phyloP scores from a whole-genome alignment of 2,888 invertebrate genomes.

The Melinaea menophilus region DNA sequence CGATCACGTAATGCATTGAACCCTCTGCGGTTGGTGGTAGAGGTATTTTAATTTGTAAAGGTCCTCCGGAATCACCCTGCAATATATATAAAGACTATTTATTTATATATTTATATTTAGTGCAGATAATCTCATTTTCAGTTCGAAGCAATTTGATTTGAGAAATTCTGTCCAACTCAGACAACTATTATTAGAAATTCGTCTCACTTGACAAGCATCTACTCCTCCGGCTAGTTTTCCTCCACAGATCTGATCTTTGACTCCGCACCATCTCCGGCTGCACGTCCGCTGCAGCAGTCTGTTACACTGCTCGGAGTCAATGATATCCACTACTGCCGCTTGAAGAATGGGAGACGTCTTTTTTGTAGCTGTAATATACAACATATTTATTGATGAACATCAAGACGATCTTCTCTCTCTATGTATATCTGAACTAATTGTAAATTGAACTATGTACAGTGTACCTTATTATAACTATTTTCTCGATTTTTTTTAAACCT shows the following conservation, averaged over 20 bases:
- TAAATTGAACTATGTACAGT: too few relatives aligned
- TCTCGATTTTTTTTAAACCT: too few relatives aligned
- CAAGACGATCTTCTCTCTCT: too few relatives aligned
- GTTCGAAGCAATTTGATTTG: too few relatives aligned
- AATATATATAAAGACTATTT: not conserved
- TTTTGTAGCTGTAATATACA: constrained; percentile 13
- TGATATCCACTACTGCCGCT: constrained; percentile 37
- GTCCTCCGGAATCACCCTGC: constrained; percentile 86
- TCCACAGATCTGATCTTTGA: constrained; percentile 33
- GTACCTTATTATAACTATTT: too few relatives aligned
- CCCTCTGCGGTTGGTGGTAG: constrained; percentile 37
- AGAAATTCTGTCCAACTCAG: too few relatives aligned
- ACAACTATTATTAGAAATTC: too few relatives aligned
- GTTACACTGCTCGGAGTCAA: constrained; percentile 33
- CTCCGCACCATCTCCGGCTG: constrained; percentile 37
- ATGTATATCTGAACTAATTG: too few relatives aligned
- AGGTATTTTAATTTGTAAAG: constrained; percentile 68
- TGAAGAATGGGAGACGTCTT: constrained; percentile 30
- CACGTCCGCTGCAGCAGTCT: constrained; percentile 29
- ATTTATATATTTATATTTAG: too few relatives aligned
- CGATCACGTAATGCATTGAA: constrained; percentile 51
- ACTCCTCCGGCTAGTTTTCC: constrained; percentile 35
- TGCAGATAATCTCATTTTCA: not conserved
- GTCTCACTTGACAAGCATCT: constrained; percentile 34
- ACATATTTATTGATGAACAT: not conserved